Evolutionary conservation across 2,888 invertebrate species (phyloP), one percentile per base, ranked within the genome.

Genomic region (Phrixothrix hirtus): DNA sequence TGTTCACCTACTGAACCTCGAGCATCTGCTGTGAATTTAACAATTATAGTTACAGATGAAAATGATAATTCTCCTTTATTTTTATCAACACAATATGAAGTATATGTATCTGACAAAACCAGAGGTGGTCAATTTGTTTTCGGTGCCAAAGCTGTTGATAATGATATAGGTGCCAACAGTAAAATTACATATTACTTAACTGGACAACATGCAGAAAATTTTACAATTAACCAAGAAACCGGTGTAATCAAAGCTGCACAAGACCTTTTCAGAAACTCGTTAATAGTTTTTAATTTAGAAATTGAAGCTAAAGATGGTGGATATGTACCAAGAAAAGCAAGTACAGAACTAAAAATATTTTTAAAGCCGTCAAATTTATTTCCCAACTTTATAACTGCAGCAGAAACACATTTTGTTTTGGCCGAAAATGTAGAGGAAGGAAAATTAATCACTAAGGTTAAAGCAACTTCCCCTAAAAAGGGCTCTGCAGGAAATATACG

Each of bases 61-160:
- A 94, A 94, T 71, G 94, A 94, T 72, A 93, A 93, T 71, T 82
- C 86, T 6, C 94, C 94, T 0, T 79, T 78, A 36, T 94, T 94
- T 76, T 81, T 86, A 3, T 83, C 85, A 52, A 79, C 84, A 1
- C 83, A 84, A 55, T 93, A 91, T 71, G 86, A 86, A 62, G 85
- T 92, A 11, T 87, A 89, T 63, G 85, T 95, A 46, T 88, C 93
- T 0, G 92, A 94, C 69, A 84, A 86, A 17, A 92, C 89, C 1
- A 79, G 82, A 56, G 78, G 83, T 42, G 92, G 89, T 70, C 84
- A 92, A 65, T 96, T 95, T 77, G 90, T 96, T 14, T 90, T 93
- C 70, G 95, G 95, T 5, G 91, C 92, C 0, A 88, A 87, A 72
- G 95, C 95, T 0, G 79, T 81, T 3, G 96, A 96, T 73, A 81